A percentile compares a stretch with the other conserved stretches of the same genome.
These are phyloP conservation scores for Malacoctenus gilli DNA, from an alignment of 2,797 vertebrate genomes.

Conservation along the genomic window DNA sequence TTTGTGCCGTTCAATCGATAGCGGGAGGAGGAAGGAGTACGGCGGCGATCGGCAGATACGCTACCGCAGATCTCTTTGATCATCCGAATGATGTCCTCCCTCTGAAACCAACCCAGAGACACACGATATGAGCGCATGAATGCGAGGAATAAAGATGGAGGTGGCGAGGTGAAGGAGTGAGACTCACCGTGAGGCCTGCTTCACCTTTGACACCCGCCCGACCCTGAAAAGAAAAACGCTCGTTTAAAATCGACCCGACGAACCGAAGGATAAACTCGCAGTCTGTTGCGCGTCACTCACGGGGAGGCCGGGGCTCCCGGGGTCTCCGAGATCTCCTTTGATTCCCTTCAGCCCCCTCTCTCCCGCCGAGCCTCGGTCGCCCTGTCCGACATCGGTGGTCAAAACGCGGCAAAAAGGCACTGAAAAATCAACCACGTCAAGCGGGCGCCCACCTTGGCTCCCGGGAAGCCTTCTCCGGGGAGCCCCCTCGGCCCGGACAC, in stretches of 20 bases:
- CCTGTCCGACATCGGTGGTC: constrained; percentile 74
- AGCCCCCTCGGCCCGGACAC: constrained; percentile 86
- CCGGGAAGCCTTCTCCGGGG: constrained; percentile 87
- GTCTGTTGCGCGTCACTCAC: constrained; percentile 73
- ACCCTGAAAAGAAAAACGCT: constrained; percentile 71
- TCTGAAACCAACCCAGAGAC: constrained; percentile 75
- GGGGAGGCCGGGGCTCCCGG: constrained; percentile 81
- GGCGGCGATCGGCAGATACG: constrained; percentile 45
- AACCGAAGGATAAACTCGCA: too few species aligned
- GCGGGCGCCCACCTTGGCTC: constrained; percentile 83
- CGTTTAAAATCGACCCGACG: background rate
- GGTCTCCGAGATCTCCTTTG: constrained; percentile 86
- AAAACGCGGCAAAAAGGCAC: background rate
- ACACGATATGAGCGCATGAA: constrained; percentile 21
- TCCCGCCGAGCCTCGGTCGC: constrained; percentile 84
- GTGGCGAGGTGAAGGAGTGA: background rate
- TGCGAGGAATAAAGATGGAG: constrained; percentile 12
- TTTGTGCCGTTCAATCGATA: constrained; percentile 20
- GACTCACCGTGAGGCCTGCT: constrained; percentile 88
- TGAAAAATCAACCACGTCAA: background rate
- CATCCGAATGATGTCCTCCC: constrained; percentile 90
- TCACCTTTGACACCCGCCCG: constrained; percentile 86
- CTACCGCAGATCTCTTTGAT: constrained; percentile 93
- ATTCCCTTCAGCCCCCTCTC: constrained; percentile 88
- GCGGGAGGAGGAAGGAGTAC: constrained; percentile 22